Percentiles rank a stretch among this genome's conserved stretches.
These are phyloP conservation scores for Pavo muticus DNA, from an alignment of 2,113 vertebrate species.

Conservation along the genomic window DNA sequence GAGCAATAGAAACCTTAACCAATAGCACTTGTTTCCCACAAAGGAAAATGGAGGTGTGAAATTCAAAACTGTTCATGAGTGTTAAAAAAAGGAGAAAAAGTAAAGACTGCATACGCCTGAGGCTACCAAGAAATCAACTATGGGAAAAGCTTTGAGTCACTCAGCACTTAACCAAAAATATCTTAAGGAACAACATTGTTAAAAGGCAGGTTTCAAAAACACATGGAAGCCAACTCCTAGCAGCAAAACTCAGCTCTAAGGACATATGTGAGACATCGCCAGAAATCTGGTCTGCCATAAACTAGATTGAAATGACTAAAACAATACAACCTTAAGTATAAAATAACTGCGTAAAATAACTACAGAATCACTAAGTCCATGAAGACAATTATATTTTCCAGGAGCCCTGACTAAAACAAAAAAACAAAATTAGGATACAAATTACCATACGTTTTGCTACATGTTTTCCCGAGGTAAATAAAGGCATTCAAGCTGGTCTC, in stretches of 20 bases:
- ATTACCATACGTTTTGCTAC: background rate
- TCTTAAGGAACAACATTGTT: background rate
- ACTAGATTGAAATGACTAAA: background rate
- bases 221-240: background rate
- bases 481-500: background rate
- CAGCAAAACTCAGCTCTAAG: background rate
- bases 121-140: background rate
- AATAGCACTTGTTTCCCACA: background rate
- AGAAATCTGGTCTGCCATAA: background rate
- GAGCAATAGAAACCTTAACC: background rate
- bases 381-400: background rate
- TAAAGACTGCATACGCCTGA: background rate
- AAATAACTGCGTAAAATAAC: background rate
- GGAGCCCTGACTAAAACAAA: background rate
- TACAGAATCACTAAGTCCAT: background rate
- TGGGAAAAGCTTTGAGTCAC: background rate
- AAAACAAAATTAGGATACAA: background rate
- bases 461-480: background rate
- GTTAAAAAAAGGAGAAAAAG: background rate
- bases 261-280: background rate
- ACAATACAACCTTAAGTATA: background rate
- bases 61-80: background rate
- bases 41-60: background rate
- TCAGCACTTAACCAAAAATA: background rate
- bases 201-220: background rate